Evolutionary conservation across 2,888 invertebrate genomes (phyloP), one percentile per base, ranked within the genome.

Genomic region (Muschampia plurimacula): DNA sequence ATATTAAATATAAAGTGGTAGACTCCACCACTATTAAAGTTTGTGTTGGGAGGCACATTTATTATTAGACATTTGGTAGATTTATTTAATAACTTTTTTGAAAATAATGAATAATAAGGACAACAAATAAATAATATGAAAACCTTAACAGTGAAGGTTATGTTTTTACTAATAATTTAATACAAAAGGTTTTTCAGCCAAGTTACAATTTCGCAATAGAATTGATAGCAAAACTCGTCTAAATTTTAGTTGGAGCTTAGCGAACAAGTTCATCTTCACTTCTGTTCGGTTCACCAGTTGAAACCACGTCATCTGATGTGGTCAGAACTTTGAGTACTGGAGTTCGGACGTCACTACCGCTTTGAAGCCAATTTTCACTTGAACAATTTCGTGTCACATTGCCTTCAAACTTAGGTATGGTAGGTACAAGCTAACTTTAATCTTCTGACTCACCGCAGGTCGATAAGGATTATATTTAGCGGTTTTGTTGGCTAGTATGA

Each of bases 371-470:
- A 66, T 71, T 71, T 60, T 52, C 71, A 39, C 66, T 71, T 49
- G 49, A 71, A 55, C 71, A 60, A 59, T 46, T 70, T 65, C 55
- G 65, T 59, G 64, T 59, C 65, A 70, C 65, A 65, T 70, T 64
- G 41, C 46, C 67, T 59, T 65, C 57, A 55, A 41, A 60, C n/a
- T 46, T 59, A 60, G 46, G 59, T 32, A 36, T 49, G 62, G 32
- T 55, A n/a, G 52, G 44, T 52, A 69, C 39, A 46, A 44, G 36
- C 59, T 67, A 62, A 68, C 68, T 69, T 41, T 63, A 63, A 62
- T 62, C 39, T 36, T 59, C 36, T 2, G 5, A 22, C 28, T 13
- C 28, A 59, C 59, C 59, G 36, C 36, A 59, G 36, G 59, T 59
- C 36, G 59, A 59, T 12, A n/a, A 59, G 59, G 59, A 59, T 12